Percentiles rank a stretch among this genome's conserved stretches.
Conservation (phyloP, 2,797 vertebrate species). For the Rhynchotus rufescens region DNA sequence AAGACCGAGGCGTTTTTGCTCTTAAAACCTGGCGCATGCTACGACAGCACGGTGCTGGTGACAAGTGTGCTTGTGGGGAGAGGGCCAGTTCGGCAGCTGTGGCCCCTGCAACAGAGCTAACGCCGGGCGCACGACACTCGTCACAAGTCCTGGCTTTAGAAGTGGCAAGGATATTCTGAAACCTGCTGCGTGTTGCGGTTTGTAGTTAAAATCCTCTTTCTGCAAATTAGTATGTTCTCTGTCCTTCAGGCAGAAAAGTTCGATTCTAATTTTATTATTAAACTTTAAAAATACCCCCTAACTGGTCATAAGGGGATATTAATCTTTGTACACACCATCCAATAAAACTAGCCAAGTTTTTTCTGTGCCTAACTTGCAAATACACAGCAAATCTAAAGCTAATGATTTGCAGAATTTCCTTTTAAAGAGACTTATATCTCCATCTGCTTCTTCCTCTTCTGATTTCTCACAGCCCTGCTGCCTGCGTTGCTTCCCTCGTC, state of each 20-base stretch:
- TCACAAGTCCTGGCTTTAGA: neutral
- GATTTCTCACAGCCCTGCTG: neutral
- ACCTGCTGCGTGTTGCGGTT: neutral
- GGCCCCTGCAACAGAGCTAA: neutral
- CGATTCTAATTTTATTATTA: neutral
- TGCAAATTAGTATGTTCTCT: neutral
- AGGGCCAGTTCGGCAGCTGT: neutral
- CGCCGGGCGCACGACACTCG: neutral
- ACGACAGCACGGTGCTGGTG: neutral
- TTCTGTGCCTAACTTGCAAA: neutral
- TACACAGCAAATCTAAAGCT: neutral
- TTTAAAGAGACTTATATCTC: neutral
- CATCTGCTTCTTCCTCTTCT: neutral
- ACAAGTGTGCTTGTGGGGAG: neutral
- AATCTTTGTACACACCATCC: neutral
- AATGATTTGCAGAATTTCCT: neutral
- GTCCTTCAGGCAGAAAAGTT: neutral
- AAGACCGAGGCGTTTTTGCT: neutral
- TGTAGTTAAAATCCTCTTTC: neutral
- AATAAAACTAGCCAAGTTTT: neutral
- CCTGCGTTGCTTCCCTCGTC: fast-evolving
- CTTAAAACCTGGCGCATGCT: neutral
- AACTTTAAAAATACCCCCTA: neutral
- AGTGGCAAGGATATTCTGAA: neutral
- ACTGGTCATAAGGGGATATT: neutral